These are phyloP conservation scores for Drosophila orosa DNA, from an alignment of 1,140 invertebrate species.

Conservation along the genomic window DNA sequence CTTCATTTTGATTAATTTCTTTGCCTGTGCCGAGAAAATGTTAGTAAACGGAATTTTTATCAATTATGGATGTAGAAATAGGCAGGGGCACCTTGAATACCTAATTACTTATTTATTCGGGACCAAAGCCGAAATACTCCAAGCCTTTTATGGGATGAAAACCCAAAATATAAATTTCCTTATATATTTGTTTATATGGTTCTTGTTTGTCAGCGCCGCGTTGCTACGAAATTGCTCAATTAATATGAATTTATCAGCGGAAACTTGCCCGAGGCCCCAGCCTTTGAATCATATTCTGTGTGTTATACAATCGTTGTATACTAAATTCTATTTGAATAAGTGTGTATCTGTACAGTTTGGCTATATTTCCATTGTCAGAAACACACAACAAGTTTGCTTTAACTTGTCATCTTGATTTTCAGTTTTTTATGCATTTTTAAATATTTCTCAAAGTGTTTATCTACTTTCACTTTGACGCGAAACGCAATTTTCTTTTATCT, in stretches of 20 bases:
- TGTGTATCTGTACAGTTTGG: conserved; percentile 18
- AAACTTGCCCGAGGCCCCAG: conserved; percentile 20
- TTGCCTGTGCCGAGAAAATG: background rate
- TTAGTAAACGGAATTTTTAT: background rate
- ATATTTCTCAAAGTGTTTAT: conserved; percentile 52
- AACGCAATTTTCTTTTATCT: conserved; percentile 79
- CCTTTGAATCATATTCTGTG: conserved; percentile 37
- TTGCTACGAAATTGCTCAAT: conserved; percentile 47
- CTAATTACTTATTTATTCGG: background rate
- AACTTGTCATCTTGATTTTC: conserved; percentile 16
- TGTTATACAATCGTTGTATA: conserved; percentile 34
- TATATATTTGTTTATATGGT: conserved; percentile 24
- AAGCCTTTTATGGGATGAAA: conserved; percentile 6
- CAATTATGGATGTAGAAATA: background rate
- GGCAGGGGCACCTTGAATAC: background rate
- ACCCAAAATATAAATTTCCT: conserved; percentile 16
- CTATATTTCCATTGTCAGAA: conserved; percentile 15
- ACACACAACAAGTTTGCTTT: conserved; percentile 25
- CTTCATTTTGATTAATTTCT: conserved; percentile 5
- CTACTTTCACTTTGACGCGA: conserved; percentile 39
- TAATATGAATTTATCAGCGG: conserved; percentile 57
- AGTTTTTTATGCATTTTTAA: conserved; percentile 65
- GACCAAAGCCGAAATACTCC: background rate
- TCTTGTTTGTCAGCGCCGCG: background rate
- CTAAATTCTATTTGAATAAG: conserved; percentile 21